Evolutionary conservation across 1,140 invertebrate species (phyloP).

Genomic region (Papilio glaucus): DNA sequence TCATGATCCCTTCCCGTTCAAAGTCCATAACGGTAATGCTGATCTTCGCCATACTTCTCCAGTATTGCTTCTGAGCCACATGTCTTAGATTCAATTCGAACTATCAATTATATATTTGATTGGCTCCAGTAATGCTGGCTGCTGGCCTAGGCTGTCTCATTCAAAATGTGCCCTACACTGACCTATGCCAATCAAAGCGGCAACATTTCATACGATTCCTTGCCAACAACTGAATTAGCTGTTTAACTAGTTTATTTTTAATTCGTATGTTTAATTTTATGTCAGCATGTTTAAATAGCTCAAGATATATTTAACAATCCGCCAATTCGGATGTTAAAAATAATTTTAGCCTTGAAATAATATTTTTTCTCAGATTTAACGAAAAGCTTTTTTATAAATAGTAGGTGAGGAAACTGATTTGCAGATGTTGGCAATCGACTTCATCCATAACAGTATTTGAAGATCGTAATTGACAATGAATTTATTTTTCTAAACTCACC

Average conservation of each 20-base stretch:
- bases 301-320: neutral
- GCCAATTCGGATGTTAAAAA: neutral
- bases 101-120: too few species aligned
- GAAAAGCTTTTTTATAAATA: constrained; percentile 1
- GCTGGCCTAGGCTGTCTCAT: neutral
- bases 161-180: constrained; percentile 8
- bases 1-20: constrained; percentile 14
- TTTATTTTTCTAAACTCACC: neutral
- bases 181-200: neutral
- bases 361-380: neutral
- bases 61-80: too few species aligned
- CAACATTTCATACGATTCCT: neutral
- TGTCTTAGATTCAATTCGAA: too few species aligned
- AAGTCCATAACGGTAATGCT: constrained; percentile 12
- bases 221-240: constrained; percentile 17
- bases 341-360: neutral
- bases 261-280: neutral
- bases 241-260: constrained; percentile 4
- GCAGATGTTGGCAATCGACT: constrained; percentile 1
- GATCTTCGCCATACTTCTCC: too few species aligned
- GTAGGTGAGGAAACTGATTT: neutral
- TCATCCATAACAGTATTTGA: neutral
- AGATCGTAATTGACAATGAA: neutral
- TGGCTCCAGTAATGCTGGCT: too few species aligned
- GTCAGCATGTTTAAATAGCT: neutral